A percentile compares a stretch with the other conserved stretches of the same genome.
Evolutionary conservation across 2,888 invertebrate species (phyloP).

Genomic region (Agrenia bidenticulata): DNA sequence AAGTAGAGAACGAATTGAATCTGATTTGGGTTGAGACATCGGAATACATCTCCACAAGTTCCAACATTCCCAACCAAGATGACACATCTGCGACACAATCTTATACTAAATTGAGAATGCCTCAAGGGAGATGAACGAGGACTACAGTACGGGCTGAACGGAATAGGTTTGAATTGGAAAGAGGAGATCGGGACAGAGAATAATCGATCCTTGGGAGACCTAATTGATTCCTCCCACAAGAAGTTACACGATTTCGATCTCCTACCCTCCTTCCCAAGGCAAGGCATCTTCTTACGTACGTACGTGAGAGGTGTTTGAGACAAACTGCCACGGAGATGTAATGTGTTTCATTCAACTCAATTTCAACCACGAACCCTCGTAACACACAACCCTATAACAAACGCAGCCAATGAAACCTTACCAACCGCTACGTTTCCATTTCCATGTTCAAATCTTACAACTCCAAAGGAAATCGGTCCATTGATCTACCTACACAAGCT

Average conservation of each 20-base stretch:
- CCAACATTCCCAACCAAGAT: not conserved
- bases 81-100: slow-evolving; percentile 17
- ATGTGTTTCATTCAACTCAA: no score
- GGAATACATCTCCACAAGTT: slow-evolving; percentile 10
- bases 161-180: no score
- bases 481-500: not conserved
- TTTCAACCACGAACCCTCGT: no score
- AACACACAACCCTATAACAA: no score
- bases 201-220: not conserved
- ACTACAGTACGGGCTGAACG: no score
- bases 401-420: not conserved
- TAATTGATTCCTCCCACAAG: slow-evolving; percentile 8
- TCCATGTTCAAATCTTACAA: not conserved
- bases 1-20: slow-evolving; percentile 16
- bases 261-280: not conserved
- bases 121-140: no score
- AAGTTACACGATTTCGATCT: slow-evolving; percentile 7
- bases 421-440: no score
- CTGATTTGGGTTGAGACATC: slow-evolving; percentile 3
- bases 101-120: not conserved
- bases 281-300: not conserved
- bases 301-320: no score
- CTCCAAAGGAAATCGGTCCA: not conserved
- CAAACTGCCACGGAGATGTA: no score
- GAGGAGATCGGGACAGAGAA: no score